These are phyloP conservation scores for Mizuhopecten yessoensis DNA, from an alignment of 1,140 invertebrate genomes.

Conservation along the genomic window DNA sequence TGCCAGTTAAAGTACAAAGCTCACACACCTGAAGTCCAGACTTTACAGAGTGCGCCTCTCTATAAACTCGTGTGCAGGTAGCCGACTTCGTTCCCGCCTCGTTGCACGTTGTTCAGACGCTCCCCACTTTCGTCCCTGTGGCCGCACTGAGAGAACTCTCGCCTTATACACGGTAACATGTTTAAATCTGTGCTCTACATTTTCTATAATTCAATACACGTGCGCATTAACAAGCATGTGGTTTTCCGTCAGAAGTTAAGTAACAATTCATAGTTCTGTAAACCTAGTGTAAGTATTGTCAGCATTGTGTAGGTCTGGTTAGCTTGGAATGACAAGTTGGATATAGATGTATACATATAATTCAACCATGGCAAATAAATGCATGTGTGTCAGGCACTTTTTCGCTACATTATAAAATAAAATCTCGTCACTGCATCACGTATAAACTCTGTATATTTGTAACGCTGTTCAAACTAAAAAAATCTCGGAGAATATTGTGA, in stretches of 20 bases:
- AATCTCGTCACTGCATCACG: not conserved
- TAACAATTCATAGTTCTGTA: not conserved
- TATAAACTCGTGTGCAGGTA: not conserved
- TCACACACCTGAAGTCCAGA: not conserved
- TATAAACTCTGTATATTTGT: not conserved
- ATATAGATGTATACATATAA: conserved; percentile 36
- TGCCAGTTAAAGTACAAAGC: not conserved
- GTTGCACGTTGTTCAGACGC: not conserved
- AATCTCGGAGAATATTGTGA: not conserved
- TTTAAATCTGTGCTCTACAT: not conserved
- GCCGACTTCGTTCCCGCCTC: not conserved
- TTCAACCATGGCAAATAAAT: not conserved
- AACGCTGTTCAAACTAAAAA: not conserved
- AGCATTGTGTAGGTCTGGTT: too few relatives aligned
- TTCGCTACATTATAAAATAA: not conserved
- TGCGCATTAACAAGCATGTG: not conserved
- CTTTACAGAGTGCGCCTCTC: not conserved
- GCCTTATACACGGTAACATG: not conserved
- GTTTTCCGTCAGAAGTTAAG: not conserved
- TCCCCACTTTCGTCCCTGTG: not conserved
- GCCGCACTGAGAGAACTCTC: not conserved
- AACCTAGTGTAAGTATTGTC: not conserved
- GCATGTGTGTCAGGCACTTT: too few relatives aligned
- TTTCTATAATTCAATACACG: conserved; percentile 14
- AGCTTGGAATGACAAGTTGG: not conserved